Evolutionary conservation across 2,113 vertebrate species (phyloP).

Genomic region (Ctenomys sociabilis): DNA sequence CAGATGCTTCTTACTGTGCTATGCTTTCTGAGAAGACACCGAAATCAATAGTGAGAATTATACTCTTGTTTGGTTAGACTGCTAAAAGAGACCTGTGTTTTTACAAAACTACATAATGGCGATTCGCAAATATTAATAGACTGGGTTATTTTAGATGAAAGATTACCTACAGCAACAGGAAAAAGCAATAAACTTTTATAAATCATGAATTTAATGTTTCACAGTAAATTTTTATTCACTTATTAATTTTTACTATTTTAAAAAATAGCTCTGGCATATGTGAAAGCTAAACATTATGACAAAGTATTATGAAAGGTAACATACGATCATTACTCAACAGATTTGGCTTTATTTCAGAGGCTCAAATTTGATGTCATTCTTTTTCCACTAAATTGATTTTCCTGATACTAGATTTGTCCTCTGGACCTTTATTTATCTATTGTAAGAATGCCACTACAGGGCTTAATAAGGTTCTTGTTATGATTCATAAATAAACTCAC

Average conservation of each 20-base stretch:
- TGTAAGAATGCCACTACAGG: neutral
- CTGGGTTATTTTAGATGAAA: neutral
- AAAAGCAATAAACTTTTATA: neutral
- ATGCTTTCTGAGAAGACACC: neutral
- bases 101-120: neutral
- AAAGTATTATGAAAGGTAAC: neutral
- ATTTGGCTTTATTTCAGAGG: neutral
- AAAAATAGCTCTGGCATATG: neutral
- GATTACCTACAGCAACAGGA: neutral
- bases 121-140: neutral
- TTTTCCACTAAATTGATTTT: neutral
- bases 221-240: neutral
- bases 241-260: neutral
- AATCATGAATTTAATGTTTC: neutral
- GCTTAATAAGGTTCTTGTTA: neutral
- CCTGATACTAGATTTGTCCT: neutral
- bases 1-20: neutral
- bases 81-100: neutral
- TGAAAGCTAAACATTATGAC: slow-evolving; percentile 1
- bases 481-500: slow-evolving; percentile 40
- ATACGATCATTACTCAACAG: neutral
- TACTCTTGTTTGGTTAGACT: neutral
- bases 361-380: neutral
- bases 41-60: slow-evolving; percentile 41
- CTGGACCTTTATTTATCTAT: neutral